Evolutionary conservation across 2,113 vertebrate genomes (phyloP), one percentile per base, ranked within the genome.

Genomic region (Scalopus aquaticus): DNA sequence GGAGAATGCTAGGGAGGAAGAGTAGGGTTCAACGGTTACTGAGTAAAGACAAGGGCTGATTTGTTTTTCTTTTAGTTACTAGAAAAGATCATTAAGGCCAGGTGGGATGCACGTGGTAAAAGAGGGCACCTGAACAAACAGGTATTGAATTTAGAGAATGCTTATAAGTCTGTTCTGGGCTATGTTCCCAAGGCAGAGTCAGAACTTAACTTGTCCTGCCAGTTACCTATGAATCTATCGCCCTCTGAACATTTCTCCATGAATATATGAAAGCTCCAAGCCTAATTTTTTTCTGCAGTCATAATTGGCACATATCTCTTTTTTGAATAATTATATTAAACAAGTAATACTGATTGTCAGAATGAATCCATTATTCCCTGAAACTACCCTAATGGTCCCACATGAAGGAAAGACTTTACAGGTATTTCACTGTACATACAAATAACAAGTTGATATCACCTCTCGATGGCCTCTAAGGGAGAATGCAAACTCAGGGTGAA

Each of bases 91-190:
- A n/a, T 20, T 69, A 42, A 49, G 54, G 64, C 78, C 86, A 95
- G 90, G 83, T 88, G 82, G 79, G 87, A 58, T 91, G 42, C 35
- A 44, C 32, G 32, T 46, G 90, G 42, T 72, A 65, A 73, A 88
- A 85, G 78, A 95, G 58, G 42, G 42, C 93, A 91, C 87, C 93
- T 95, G 95, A 96, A 78, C 94, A 95, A 97, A 95, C 95, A 97
- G 51, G 74, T 65, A 46, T 58, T 79, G 56, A 81, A 74, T 91
- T 46, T 16, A 69, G 62, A 91, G 69, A 93, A 78, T 81, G 74
- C 88, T 74, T 49, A 11, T 19, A 65, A 73, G 88, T 62, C 74
- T 83, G 32, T 58, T 42, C 90, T 78, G 83, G 90, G 94, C 92
- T 64, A 0, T 0, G 1, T 94, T 95, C 92, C 94, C 90, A 56